phyloP scores from a whole-genome alignment of 2,113 vertebrate species.

The Tichodroma muraria region DNA sequence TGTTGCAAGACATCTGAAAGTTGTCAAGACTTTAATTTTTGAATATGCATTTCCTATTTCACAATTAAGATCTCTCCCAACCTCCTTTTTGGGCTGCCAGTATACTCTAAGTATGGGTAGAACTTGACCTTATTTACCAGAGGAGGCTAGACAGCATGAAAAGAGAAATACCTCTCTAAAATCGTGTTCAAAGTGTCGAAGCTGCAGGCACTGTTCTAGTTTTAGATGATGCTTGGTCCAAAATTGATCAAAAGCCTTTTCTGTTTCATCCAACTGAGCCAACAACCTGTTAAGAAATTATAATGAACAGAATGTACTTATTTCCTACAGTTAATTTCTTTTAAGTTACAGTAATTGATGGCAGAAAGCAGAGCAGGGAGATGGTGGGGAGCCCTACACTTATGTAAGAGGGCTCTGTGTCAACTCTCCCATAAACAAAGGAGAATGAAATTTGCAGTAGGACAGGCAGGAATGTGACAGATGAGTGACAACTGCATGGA shows the following conservation, averaged over 20 bases:
- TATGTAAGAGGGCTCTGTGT: not conserved
- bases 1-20: not conserved
- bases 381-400: not conserved
- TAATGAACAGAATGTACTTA: not conserved
- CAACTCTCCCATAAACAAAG: not conserved
- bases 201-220: conserved; percentile 88
- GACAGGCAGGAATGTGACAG: not conserved
- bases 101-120: not conserved
- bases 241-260: conserved; percentile 90
- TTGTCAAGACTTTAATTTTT: not conserved
- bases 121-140: not conserved
- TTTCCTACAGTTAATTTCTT: not conserved
- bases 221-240: conserved; percentile 90
- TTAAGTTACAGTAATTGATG: not conserved
- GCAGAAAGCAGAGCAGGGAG: not conserved
- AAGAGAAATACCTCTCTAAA: conserved; percentile 84
- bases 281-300: conserved; percentile 78
- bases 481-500: not conserved
- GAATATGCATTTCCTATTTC: not conserved
- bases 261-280: conserved; percentile 89
- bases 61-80: not conserved
- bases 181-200: conserved; percentile 91
- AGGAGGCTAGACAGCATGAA: not conserved
- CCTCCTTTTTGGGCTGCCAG: not conserved
- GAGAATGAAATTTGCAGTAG: not conserved